phyloP scores from a whole-genome alignment of 1,140 invertebrate species.

The Drosophila tani region DNA sequence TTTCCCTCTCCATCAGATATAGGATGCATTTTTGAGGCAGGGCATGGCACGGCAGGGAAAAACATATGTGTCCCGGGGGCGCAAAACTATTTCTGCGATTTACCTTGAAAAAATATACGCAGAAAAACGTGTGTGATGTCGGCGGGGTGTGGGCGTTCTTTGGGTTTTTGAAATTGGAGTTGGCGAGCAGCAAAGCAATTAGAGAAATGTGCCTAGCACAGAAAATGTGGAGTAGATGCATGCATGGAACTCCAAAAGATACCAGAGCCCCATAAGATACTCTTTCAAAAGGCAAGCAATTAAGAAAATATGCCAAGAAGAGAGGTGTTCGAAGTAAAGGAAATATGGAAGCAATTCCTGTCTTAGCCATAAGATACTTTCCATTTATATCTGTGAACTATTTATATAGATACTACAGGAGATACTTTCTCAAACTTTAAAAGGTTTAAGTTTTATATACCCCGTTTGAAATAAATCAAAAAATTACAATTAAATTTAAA shows the following conservation, averaged over 20 bases:
- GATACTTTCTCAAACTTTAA: neutral
- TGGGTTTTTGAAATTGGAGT: conserved; percentile 42
- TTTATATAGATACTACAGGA: neutral
- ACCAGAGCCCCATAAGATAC: conserved; percentile 12
- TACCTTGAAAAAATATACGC: conserved; percentile 74
- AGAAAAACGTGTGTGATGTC: conserved; percentile 39
- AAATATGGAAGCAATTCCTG: neutral
- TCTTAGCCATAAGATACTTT: neutral
- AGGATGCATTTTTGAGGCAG: conserved; percentile 50
- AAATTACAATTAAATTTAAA: neutral
- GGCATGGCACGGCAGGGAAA: conserved; percentile 7
- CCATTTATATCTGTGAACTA: neutral
- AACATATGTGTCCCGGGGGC: conserved; percentile 59
- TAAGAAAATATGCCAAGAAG: neutral
- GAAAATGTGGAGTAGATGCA: neutral
- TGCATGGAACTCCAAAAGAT: neutral
- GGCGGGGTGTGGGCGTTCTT: conserved; percentile 40
- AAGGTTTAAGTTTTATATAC: neutral
- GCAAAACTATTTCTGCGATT: conserved; percentile 72
- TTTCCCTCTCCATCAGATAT: neutral
- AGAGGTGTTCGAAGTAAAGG: neutral
- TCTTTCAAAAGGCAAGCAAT: conserved; percentile 18
- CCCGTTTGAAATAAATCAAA: neutral
- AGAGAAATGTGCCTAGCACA: conserved; percentile 30
- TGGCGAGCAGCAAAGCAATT: conserved; percentile 43